These are phyloP conservation scores for Hesperophylax magnus DNA, from an alignment of 1,140 invertebrate species.

Conservation along the genomic window DNA sequence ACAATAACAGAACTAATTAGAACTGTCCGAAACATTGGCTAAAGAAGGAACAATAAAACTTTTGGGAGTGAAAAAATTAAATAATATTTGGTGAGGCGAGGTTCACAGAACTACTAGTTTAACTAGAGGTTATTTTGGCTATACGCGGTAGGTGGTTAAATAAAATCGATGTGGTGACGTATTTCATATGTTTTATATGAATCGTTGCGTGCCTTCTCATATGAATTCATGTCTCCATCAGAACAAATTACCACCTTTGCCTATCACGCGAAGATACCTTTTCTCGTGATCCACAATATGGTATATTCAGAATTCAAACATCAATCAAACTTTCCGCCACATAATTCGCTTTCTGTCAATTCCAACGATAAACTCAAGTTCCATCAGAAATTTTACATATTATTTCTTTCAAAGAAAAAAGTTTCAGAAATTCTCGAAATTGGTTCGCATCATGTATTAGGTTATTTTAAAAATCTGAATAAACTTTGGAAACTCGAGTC, in stretches of 20 bases:
- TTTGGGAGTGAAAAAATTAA: too few species aligned
- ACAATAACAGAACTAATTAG: too few species aligned
- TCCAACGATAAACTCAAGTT: background rate
- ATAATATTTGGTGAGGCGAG: too few species aligned
- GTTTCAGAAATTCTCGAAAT: background rate
- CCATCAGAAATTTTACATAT: constrained; percentile 19
- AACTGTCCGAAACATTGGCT: too few species aligned
- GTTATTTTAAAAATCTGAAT: constrained; percentile 10
- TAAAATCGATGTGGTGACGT: too few species aligned
- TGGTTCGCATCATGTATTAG: constrained; percentile 11
- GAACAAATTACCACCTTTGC: background rate
- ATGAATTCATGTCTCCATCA: too few species aligned
- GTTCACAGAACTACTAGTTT: too few species aligned
- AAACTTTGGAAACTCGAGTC: background rate
- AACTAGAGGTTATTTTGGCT: too few species aligned
- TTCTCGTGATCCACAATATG: background rate
- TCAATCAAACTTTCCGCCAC: constrained; percentile 28
- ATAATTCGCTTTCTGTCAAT: constrained; percentile 19
- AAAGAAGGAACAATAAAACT: too few species aligned
- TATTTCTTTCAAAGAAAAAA: constrained; percentile 17
- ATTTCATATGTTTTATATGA: background rate
- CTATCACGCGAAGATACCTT: constrained; percentile 6
- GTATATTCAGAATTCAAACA: constrained; percentile 4
- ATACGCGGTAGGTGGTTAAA: too few species aligned
- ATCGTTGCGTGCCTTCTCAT: background rate